These are phyloP conservation scores for Ectemnius lituratus DNA, from an alignment of 2,888 invertebrate species.

Conservation along the genomic window DNA sequence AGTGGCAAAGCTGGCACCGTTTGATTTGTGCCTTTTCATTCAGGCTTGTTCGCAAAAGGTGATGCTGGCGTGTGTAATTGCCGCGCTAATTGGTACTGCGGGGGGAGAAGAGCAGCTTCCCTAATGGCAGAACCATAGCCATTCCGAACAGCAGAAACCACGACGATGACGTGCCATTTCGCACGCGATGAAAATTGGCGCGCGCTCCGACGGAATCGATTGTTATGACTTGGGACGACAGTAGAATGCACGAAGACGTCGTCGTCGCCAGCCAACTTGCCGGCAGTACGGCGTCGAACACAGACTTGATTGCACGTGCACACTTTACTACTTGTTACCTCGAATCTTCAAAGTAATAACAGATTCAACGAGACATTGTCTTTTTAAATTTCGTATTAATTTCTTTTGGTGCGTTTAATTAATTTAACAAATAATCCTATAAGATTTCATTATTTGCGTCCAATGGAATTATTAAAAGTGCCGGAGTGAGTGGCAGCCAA, in stretches of 20 bases:
- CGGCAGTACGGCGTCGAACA: too few species aligned
- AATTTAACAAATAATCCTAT: too few species aligned
- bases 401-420: too few species aligned
- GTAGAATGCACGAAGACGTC: constrained; percentile 12
- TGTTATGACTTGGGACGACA: constrained; percentile 24
- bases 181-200: constrained; percentile 34
- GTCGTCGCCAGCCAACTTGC: not conserved
- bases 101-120: constrained; percentile 8
- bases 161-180: constrained; percentile 16
- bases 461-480: too few species aligned
- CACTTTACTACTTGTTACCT: too few species aligned
- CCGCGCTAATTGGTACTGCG: constrained; percentile 5
- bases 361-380: too few species aligned
- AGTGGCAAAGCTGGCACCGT: not conserved
- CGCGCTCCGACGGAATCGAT: constrained; percentile 36
- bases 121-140: not conserved
- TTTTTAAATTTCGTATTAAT: too few species aligned
- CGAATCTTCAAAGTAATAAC: too few species aligned
- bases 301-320: too few species aligned
- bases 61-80: not conserved
- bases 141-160: not conserved
- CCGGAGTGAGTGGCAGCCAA: too few species aligned
- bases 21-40: not conserved
- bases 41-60: not conserved
- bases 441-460: too few species aligned